Percentiles rank a stretch among this genome's conserved stretches.
phyloP scores from a whole-genome alignment of 2,113 vertebrate species.

The Platycercus adscitus region DNA sequence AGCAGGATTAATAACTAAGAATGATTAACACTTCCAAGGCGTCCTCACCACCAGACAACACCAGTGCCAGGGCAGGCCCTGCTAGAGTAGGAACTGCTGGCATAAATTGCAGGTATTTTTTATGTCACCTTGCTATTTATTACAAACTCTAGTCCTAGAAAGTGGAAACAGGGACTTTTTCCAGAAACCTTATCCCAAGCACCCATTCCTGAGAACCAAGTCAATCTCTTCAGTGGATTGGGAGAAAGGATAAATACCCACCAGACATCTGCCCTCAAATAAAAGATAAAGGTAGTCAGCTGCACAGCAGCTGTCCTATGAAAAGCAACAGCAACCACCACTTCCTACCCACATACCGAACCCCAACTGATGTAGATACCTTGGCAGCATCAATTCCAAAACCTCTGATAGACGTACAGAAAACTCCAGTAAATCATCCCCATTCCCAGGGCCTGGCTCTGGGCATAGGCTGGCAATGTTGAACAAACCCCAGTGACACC shows the following conservation, averaged over 20 bases:
- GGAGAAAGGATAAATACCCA: not conserved
- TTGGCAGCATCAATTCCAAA: not conserved
- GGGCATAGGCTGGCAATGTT: accelerated
- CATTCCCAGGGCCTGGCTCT: not conserved
- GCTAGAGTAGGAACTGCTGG: not conserved
- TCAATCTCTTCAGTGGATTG: not conserved
- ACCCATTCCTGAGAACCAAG: not conserved
- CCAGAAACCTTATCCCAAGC: not conserved
- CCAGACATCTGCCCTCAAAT: not conserved
- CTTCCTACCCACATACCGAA: not conserved
- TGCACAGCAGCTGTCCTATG: not conserved
- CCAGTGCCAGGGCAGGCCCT: not conserved
- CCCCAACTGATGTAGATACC: accelerated
- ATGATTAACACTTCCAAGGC: not conserved
- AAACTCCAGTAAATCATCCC: not conserved
- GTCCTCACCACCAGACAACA: not conserved
- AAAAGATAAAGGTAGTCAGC: not conserved
- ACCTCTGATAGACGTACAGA: not conserved
- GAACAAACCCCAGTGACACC: not conserved
- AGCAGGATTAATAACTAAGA: not conserved
- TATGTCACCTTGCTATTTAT: not conserved
- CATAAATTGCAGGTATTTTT: not conserved
- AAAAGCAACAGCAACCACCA: not conserved
- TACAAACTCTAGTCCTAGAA: not conserved
- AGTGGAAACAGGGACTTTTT: not conserved